Percentiles rank a stretch among this genome's conserved stretches.
Evolutionary conservation across 2,888 invertebrate genomes (phyloP).

Genomic region (Spodoptera littoralis): DNA sequence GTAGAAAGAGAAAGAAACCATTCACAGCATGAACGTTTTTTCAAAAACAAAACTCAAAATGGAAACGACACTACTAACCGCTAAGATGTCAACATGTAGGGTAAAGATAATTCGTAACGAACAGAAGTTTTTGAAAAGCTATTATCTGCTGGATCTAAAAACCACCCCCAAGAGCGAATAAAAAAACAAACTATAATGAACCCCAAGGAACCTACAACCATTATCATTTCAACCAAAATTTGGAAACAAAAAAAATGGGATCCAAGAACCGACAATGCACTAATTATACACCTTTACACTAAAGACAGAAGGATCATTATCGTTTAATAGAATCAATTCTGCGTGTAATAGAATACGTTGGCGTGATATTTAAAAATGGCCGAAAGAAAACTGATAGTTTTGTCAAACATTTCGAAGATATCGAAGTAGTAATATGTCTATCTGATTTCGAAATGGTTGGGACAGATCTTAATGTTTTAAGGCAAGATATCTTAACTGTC

Average conservation of each 20-base stretch:
- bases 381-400: constrained; percentile 56
- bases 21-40: constrained; percentile 33
- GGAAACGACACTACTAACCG: constrained; percentile 40
- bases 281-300: constrained; percentile 35
- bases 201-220: constrained; percentile 51
- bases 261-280: constrained; percentile 1
- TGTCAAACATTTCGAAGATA: constrained; percentile 51
- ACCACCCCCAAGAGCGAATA: constrained; percentile 57
- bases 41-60: constrained; percentile 15
- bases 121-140: constrained; percentile 53
- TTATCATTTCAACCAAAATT: constrained; percentile 58
- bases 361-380: constrained; percentile 41
- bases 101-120: constrained; percentile 48
- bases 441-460: constrained; percentile 20
- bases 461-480: constrained; percentile 11
- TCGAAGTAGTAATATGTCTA: constrained; percentile 25
- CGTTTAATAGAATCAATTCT: background rate
- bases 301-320: constrained; percentile 1
- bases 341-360: constrained; percentile 15
- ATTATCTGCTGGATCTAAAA: constrained; percentile 59
- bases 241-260: constrained; percentile 47
- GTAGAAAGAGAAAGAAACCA: background rate
- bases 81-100: constrained; percentile 43
- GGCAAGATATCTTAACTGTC: constrained; percentile 19
- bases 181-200: constrained; percentile 54